Base-by-base conservation (phyloP, 2,113 vertebrate species). In the Psophia crepitans region DNA sequence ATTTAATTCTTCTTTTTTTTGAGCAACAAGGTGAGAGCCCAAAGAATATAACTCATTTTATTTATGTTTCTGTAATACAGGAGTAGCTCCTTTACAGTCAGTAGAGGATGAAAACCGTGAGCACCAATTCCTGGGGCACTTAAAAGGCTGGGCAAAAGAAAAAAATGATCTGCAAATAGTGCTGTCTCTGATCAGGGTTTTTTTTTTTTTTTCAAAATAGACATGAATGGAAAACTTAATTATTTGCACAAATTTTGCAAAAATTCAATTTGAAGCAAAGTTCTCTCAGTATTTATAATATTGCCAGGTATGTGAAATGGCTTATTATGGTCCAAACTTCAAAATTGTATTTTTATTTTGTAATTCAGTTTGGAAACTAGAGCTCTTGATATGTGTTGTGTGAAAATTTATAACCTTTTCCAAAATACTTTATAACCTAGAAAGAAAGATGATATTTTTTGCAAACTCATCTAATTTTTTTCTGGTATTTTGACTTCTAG, bases 1-100 rank as follows among this genome's bases (percentile, higher is more conserved):
- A 7, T 84, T 84, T 90, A 56, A 46, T 66, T 78, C 23, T 88
- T 88, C 14, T 24, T 87, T 95, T 92, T 30, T 74, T 91, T 73
- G 48, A 87, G 65, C 19, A 43, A 30, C 65, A 89, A 79, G 32
- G 27, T 43, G 64, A 84, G 32, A 92, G 19, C 43, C 35, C 37
- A 81, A 66, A 82, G 43, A 14, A 39, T 20, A 20, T n/a, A 0
- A 49, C 63, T 88, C 0, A 43, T 87, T 87, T 91, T 75, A 84
- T 89, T 91, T 89, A 75, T 44, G 56, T 27, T 79, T 89, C 61
- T 43, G 15, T 64, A 70, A 68, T 43, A 64, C 0, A 0, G 5
- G 9, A 84, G 27, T 78, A 78, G 22, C 21, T 78, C 15, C 49
- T 81, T 84, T 66, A 33, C 4, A 26, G 41, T 33, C 69, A 75